Evolutionary conservation across 1,140 invertebrate genomes (phyloP), one percentile per base, ranked within the genome.

Genomic region (Callitettix versicolor): DNA sequence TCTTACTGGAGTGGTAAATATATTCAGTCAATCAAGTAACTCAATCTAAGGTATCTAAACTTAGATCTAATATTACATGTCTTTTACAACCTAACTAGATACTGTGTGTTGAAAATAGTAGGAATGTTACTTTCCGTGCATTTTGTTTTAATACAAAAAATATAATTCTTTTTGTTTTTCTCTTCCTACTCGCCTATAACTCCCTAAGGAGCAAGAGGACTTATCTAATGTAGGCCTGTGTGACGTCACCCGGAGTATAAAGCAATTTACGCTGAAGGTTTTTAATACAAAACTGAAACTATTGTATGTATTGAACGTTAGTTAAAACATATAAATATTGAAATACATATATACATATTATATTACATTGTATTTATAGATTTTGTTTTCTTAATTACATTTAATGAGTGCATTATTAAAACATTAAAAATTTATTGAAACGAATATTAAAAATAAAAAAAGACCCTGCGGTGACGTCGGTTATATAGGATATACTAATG

Each of bases 101-200:
- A 43, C 42, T 53, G 51, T 53, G 51, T 53, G 21, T 53, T 53
- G 51, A 53, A 53, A 53, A 53, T 43, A 53, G 40, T 53, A 53
- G 51, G 40, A 53, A 53, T 53, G 21, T 53, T 53, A 34, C 38
- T 20, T 53, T 53, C 51, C 51, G 51, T 53, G 51, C 51, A 53
- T 53, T 53, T 26, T 53, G 40, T 53, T 38, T 30, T 53, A 43
- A 53, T 53, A 53, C 51, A 53, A 53, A 53, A 53, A 53, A 53
- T 53, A 53, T 53, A 53, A 22, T 43, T 41, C 51, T 53, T 43
- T 43, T 43, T 41, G 17, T 30, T 43, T 38, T 6, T 43, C 36
- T 53, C 50, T 30, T 53, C 38, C 36, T 53, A 41, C 21, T 18
- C 42, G 17, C 17, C 22, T 20, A 43, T 18, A 43, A 20, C 22